phyloP scores from a whole-genome alignment of 2,888 invertebrate genomes.

The Apodemia duryi region DNA sequence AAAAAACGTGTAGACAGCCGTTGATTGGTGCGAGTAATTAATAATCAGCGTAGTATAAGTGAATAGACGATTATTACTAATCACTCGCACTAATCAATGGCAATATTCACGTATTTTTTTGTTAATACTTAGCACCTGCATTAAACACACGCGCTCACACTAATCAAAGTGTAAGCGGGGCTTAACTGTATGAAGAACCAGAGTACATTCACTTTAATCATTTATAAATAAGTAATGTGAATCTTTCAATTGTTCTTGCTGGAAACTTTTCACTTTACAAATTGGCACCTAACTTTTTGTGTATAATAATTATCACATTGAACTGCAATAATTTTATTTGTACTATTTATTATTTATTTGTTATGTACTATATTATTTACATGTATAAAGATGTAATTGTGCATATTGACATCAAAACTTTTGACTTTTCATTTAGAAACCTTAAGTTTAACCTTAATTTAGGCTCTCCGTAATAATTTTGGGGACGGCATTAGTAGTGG shows the following conservation, averaged over 20 bases:
- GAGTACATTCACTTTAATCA: conserved; percentile 12
- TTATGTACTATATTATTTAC: conserved; percentile 78
- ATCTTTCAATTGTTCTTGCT: conserved; percentile 25
- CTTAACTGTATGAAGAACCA: neutral
- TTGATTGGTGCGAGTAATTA: too few relatives aligned
- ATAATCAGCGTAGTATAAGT: too few relatives aligned
- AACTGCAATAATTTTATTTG: conserved; percentile 67
- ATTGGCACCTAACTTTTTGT: conserved; percentile 71
- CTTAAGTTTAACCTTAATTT: neutral
- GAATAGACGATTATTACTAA: too few relatives aligned
- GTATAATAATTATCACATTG: conserved; percentile 70
- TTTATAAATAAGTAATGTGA: conserved; percentile 19
- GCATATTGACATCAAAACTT: conserved; percentile 75
- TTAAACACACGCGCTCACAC: too few relatives aligned
- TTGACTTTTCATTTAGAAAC: conserved; percentile 62
- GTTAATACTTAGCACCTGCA: too few relatives aligned
- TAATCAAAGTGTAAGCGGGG: too few relatives aligned
- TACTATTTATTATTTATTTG: conserved; percentile 79
- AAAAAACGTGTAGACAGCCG: too few relatives aligned
- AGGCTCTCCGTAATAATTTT: too few relatives aligned
- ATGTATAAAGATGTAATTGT: conserved; percentile 78
- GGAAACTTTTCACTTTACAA: conserved; percentile 51
- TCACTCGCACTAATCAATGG: too few relatives aligned
- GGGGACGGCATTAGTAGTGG: too few relatives aligned
- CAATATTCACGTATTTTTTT: too few relatives aligned